Evolutionary conservation across 2,113 vertebrate genomes (phyloP).

Genomic region (Pelusios castaneus): DNA sequence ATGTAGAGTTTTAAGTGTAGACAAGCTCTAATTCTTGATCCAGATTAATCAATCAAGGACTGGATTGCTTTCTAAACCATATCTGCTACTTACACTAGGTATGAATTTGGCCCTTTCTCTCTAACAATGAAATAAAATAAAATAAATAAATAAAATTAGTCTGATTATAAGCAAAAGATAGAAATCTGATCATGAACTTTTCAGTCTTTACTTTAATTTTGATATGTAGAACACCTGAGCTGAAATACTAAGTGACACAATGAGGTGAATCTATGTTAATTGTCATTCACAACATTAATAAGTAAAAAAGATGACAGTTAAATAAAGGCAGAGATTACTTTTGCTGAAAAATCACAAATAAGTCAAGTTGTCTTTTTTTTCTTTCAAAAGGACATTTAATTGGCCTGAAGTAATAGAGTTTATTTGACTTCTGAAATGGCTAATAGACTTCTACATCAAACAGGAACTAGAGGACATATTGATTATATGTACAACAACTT

Average conservation of each 20-base stretch:
- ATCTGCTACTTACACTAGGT: constrained; percentile 24
- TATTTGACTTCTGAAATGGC: not conserved
- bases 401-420: not conserved
- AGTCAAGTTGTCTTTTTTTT: too few species aligned
- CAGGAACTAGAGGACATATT: not conserved
- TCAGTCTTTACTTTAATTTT: not conserved
- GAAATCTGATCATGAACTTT: not conserved
- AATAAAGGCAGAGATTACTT: not conserved
- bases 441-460: not conserved
- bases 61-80: constrained; percentile 21
- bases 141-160: not conserved
- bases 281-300: not conserved
- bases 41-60: constrained; percentile 10
- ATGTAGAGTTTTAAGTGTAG: not conserved
- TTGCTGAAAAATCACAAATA: not conserved
- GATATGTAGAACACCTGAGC: not conserved
- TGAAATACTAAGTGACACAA: not conserved
- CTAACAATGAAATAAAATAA: not conserved
- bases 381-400: constrained; percentile 6
- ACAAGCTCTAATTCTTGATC: not conserved
- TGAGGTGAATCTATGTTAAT: not conserved
- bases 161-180: not conserved
- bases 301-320: not conserved
- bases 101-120: constrained; percentile 12
- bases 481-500: constrained; percentile 9